phyloP scores from a whole-genome alignment of 2,797 vertebrate genomes.

The Crenuchus spilurus region DNA sequence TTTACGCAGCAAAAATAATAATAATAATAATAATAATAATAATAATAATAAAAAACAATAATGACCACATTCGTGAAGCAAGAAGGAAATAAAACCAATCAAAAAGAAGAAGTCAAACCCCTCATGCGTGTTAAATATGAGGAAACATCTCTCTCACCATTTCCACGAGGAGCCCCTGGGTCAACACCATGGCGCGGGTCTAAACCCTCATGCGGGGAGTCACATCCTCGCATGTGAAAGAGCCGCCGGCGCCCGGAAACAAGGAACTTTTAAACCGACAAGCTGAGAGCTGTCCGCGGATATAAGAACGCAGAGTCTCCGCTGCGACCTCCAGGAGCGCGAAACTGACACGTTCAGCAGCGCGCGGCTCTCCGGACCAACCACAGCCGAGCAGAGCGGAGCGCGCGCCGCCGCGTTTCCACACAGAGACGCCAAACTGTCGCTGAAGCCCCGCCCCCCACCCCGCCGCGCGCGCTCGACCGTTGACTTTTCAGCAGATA shows the following conservation, averaged over 20 bases:
- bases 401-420: constrained; percentile 27
- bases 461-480: constrained; percentile 31
- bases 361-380: constrained; percentile 15
- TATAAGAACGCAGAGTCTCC: neutral
- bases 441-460: constrained; percentile 56
- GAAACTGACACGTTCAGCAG: too few species aligned
- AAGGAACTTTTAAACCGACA: constrained; percentile 28
- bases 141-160: neutral
- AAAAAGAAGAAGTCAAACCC: neutral
- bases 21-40: too few species aligned
- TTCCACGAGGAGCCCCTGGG: constrained; percentile 52
- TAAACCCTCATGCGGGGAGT: constrained; percentile 50
- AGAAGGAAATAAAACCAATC: neutral
- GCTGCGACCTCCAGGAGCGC: neutral
- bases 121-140: neutral
- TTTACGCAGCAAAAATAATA: too few species aligned
- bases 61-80: too few species aligned
- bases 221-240: constrained; percentile 52
- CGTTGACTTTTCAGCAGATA: constrained; percentile 17
- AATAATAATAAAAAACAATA: too few species aligned
- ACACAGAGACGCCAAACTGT: constrained; percentile 35
- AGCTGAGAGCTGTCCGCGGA: neutral
- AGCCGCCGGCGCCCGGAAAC: constrained; percentile 21
- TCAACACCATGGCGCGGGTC: constrained; percentile 61
- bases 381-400: constrained; percentile 21